Conservation (phyloP, 2,888 invertebrate genomes). For the Athalia cordata region DNA sequence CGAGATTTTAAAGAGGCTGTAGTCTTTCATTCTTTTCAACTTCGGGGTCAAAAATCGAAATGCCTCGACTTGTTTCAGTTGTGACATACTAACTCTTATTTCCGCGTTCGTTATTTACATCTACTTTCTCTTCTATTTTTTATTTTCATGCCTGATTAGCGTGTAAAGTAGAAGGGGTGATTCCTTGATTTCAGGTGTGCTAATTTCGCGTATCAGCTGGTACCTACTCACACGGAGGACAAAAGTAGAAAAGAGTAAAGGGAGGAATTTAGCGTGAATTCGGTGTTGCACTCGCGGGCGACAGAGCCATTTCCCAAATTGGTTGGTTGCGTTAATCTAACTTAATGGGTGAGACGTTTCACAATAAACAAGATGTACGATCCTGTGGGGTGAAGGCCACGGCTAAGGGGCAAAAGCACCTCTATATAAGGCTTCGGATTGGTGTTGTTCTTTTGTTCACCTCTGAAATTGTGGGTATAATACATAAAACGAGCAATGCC, state of each 20-base stretch:
- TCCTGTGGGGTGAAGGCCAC: neutral
- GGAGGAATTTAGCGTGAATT: conserved; percentile 36
- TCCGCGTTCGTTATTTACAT: too few relatives aligned
- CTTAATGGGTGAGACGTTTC: conserved; percentile 38
- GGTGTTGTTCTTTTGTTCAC: too few relatives aligned
- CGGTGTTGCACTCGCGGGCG: conserved; percentile 30
- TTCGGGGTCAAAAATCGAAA: too few relatives aligned
- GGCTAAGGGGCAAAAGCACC: neutral
- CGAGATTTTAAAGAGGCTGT: too few relatives aligned
- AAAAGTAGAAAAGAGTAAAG: conserved; percentile 2
- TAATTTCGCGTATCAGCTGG: neutral
- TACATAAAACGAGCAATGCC: neutral
- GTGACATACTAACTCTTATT: too few relatives aligned
- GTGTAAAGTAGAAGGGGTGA: too few relatives aligned
- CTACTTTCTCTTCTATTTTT: too few relatives aligned
- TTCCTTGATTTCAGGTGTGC: neutral
- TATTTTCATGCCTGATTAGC: too few relatives aligned
- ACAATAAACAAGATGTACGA: conserved; percentile 39
- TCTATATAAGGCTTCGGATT: too few relatives aligned
- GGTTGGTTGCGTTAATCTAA: conserved; percentile 44
- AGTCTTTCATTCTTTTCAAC: too few relatives aligned
- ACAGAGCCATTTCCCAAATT: conserved; percentile 43
- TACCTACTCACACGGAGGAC: conserved; percentile 9
- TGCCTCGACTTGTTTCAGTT: too few relatives aligned
- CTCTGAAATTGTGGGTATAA: too few relatives aligned